Percentiles rank a stretch among this genome's conserved stretches.
Evolutionary conservation across 1,140 invertebrate genomes (phyloP).

Genomic region (Frieseomelitta varia): DNA sequence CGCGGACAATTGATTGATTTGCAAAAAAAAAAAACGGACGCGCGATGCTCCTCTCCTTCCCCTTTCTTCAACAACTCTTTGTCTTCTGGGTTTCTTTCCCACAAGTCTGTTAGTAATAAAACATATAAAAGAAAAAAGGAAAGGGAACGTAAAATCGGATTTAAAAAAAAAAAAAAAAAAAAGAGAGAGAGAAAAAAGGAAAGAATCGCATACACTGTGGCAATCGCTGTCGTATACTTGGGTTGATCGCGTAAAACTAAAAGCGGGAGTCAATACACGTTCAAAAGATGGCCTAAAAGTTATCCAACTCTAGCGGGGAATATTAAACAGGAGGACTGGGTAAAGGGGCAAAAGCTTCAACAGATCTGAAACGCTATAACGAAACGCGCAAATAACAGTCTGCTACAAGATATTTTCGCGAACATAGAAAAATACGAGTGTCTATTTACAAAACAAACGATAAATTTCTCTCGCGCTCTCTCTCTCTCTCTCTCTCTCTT

Average conservation of each 20-base stretch:
- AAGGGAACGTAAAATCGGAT: neutral
- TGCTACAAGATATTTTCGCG: conserved; percentile 55
- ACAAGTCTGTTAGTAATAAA: neutral
- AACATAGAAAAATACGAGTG: conserved; percentile 68
- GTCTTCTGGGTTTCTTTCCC: neutral
- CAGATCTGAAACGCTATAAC: conserved; percentile 64
- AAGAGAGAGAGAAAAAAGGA: neutral
- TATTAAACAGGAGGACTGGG: conserved; percentile 32
- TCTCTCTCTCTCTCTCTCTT: conserved; percentile 2
- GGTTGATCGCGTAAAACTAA: neutral
- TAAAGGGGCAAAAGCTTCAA: conserved; percentile 38
- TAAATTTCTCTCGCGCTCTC: conserved; percentile 48
- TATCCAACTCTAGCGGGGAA: conserved; percentile 7
- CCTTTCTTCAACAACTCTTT: neutral
- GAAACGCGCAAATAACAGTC: conserved; percentile 66
- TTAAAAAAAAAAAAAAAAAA: neutral
- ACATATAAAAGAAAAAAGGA: neutral
- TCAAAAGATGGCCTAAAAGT: neutral
- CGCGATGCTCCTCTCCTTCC: neutral
- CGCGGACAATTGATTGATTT: conserved; percentile 4
- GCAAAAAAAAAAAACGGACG: neutral
- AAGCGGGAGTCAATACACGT: neutral
- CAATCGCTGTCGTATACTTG: neutral
- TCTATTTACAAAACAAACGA: conserved; percentile 67
- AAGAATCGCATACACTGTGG: neutral